phyloP scores from a whole-genome alignment of 30 jellyfish, hydroid and myxozoan genomes.

The Catostylus mosaicus region DNA sequence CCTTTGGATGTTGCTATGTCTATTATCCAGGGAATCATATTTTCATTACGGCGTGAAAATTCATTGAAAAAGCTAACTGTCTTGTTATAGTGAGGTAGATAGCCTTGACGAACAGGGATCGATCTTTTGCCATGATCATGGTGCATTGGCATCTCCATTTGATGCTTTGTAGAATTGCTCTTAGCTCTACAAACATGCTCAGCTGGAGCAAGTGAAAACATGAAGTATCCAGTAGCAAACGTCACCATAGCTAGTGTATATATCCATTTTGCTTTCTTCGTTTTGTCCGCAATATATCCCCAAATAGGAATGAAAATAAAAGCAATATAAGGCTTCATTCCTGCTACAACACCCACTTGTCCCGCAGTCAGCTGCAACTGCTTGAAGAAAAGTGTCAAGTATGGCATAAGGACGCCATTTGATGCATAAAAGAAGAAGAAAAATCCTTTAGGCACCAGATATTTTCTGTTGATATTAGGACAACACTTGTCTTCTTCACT shows the following conservation, averaged over 20 bases:
- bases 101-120: not conserved
- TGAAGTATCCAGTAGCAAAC: slow-evolving; percentile 85
- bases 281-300: slow-evolving; percentile 91
- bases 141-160: slow-evolving; percentile 49
- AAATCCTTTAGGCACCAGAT: slow-evolving; percentile 79
- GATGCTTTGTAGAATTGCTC: slow-evolving; percentile 86
- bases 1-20: slow-evolving; percentile 70
- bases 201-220: slow-evolving; percentile 88
- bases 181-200: slow-evolving; percentile 82
- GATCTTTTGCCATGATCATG: slow-evolving; percentile 77
- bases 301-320: slow-evolving; percentile 90
- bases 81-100: slow-evolving; percentile 4
- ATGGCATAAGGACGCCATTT: slow-evolving; percentile 92
- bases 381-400: slow-evolving; percentile 80
- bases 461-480: slow-evolving; percentile 65
- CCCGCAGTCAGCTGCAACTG: slow-evolving; percentile 85
- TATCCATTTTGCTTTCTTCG: slow-evolving; percentile 77
- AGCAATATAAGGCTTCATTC: slow-evolving; percentile 94
- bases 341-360: slow-evolving; percentile 94
- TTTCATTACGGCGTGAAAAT: slow-evolving; percentile 42
- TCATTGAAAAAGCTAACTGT: slow-evolving; percentile 8
- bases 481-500: slow-evolving; percentile 51
- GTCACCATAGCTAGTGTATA: slow-evolving; percentile 80
- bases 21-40: slow-evolving; percentile 76
- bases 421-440: slow-evolving; percentile 93